Base-by-base conservation (phyloP, 2,797 vertebrate genomes). In the Argya squamiceps region DNA sequence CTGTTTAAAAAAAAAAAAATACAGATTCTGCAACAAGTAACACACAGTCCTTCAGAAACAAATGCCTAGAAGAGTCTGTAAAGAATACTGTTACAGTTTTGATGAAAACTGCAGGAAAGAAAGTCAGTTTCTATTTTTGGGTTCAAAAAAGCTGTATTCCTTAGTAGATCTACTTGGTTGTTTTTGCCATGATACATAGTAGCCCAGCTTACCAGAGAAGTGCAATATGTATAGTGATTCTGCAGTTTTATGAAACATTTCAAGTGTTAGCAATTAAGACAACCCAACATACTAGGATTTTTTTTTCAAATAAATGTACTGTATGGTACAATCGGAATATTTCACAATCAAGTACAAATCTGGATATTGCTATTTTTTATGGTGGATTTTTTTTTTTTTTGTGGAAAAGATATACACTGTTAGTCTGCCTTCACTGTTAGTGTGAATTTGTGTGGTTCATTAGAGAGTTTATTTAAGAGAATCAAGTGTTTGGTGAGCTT, bases 211-310 rank as follows among this genome's bases (percentile, higher is more conserved):
- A 93, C 78, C 96, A 97, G 95, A 96, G 93, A 97, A 97, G 98
- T 98, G 98, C 98, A 98, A 98, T 98, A 98, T 97, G 94, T 98
- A 97, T 94, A 98, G 96, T 93, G 83, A 94, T 74, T 95, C 89
- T 96, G 96, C 92, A 96, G 94, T 93, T 97, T 96, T 84, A 43
- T 96, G 96, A 95, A 94, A 88, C 89, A 95, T 97, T 97, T 97
- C 93, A 97, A 96, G 80, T 93, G 74, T 95, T 97, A 94, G 73
- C 84, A 94, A 95, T 32, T 44, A 37, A 93, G 89, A 95, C 52
- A 87, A 9, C 27, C 62, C 91, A 71, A 34, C 23, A 43, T 56
- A 47, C 11, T 46, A 79, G 36, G 76, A 71, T 43, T 91, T 76
- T 80, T 77, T 92, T 77, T 90, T n/a, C 18, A 92, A 89, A 79